Evolutionary conservation across 2,113 vertebrate species (phyloP).

Genomic region (Triplophysa rosa): DNA sequence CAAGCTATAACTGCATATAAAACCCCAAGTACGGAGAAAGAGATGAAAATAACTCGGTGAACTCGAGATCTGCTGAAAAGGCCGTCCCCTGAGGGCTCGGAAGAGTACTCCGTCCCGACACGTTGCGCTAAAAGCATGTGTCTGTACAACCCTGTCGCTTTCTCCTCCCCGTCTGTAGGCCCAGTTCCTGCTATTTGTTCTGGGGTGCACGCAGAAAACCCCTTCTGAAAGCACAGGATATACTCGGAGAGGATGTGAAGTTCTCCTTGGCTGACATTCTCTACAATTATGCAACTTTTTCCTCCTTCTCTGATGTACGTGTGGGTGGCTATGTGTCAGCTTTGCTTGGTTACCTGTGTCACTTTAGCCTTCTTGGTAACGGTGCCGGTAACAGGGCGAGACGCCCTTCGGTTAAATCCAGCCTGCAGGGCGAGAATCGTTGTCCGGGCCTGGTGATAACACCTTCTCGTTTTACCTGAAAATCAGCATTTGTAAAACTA

Average conservation of each 20-base stretch:
- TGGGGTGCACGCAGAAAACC: slow-evolving; percentile 53
- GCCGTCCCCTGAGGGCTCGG: slow-evolving; percentile 39
- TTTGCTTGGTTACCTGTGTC: slow-evolving; percentile 47
- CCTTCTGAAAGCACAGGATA: slow-evolving; percentile 65
- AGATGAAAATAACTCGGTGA: slow-evolving; percentile 49
- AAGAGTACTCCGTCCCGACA: slow-evolving; percentile 63
- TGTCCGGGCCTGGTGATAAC: slow-evolving; percentile 15
- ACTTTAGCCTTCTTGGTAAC: slow-evolving; percentile 41
- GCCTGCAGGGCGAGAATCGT: slow-evolving; percentile 37
- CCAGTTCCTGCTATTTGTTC: slow-evolving; percentile 71
- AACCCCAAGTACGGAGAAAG: slow-evolving; percentile 50
- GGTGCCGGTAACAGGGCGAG: not conserved
- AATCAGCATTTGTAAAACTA: slow-evolving; percentile 67
- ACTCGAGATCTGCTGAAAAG: slow-evolving; percentile 44
- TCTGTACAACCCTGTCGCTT: slow-evolving; percentile 13
- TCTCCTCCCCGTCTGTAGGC: slow-evolving; percentile 42
- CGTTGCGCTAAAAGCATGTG: slow-evolving; percentile 67
- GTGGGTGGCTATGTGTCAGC: slow-evolving; percentile 4
- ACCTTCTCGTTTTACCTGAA: slow-evolving; percentile 50
- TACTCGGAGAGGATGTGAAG: slow-evolving; percentile 58
- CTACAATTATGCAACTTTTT: slow-evolving; percentile 59
- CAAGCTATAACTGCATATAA: slow-evolving; percentile 62
- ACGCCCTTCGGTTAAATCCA: not conserved
- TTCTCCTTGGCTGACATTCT: slow-evolving; percentile 56
- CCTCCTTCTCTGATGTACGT: slow-evolving; percentile 1